A percentile compares a stretch with the other conserved stretches of the same genome.
These are phyloP conservation scores for Drosophila paramelanica DNA, from an alignment of 2,888 invertebrate genomes.

Conservation along the genomic window DNA sequence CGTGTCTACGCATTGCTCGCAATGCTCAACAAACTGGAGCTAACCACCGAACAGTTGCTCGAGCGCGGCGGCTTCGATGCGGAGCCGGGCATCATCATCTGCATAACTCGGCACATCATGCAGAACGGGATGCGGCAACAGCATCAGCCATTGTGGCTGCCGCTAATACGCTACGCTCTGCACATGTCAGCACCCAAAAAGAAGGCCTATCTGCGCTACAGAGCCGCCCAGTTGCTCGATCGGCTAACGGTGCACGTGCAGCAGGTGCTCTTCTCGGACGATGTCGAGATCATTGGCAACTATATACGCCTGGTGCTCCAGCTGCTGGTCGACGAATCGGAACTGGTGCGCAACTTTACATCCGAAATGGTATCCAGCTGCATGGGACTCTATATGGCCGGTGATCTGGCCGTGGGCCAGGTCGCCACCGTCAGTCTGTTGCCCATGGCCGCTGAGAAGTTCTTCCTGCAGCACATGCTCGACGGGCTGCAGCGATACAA, in stretches of 20 bases:
- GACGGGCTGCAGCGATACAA: constrained; percentile 49
- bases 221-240: constrained; percentile 71
- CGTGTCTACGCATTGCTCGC: constrained; percentile 74
- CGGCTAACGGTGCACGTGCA: constrained; percentile 61
- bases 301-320: constrained; percentile 74
- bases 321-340: constrained; percentile 82
- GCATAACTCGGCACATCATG: constrained; percentile 68
- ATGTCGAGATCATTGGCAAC: constrained; percentile 66
- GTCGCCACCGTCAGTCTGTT: constrained; percentile 23
- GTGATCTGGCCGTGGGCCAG: not conserved
- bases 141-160: constrained; percentile 55
- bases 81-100: constrained; percentile 75
- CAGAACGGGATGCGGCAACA: constrained; percentile 36
- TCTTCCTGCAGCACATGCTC: constrained; percentile 70
- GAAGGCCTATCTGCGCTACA: constrained; percentile 73
- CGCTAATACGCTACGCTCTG: constrained; percentile 70
- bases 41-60: constrained; percentile 59
- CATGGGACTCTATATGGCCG: not conserved
- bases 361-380: constrained; percentile 66
- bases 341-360: constrained; percentile 74
- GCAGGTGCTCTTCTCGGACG: constrained; percentile 52
- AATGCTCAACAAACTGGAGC: constrained; percentile 51
- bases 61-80: constrained; percentile 52
- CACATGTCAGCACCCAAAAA: constrained; percentile 70
- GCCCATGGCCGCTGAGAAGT: constrained; percentile 71